Conservation (phyloP, 2,888 invertebrate species). For the Folsomia candida region DNA sequence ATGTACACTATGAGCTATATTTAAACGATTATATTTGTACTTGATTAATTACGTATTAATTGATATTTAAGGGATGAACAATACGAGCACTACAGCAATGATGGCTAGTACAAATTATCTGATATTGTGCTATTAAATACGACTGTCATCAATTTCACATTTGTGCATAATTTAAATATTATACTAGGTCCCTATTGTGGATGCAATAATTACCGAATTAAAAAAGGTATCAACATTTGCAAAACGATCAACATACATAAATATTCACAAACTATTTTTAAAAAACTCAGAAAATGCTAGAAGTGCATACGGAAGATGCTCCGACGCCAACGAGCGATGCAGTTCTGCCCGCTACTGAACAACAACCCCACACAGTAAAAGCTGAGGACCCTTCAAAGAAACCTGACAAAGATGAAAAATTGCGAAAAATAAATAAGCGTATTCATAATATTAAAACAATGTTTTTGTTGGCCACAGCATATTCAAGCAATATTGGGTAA, state of each 20-base stretch:
- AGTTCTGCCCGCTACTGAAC: not conserved
- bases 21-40: constrained; percentile 65
- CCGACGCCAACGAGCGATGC: not conserved
- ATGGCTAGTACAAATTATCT: constrained; percentile 20
- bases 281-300: constrained; percentile 34
- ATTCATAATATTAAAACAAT: constrained; percentile 42
- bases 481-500: constrained; percentile 44
- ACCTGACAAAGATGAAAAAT: not conserved
- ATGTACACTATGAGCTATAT: not conserved
- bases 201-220: constrained; percentile 44
- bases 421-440: constrained; percentile 28
- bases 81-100: constrained; percentile 60
- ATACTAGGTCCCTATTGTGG: constrained; percentile 41
- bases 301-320: not conserved
- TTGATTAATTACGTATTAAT: no score
- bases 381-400: not conserved
- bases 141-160: no score
- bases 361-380: not conserved
- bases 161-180: not conserved
- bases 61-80: no score
- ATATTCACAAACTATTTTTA: not conserved
- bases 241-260: not conserved
- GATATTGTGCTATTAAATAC: not conserved
- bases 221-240: not conserved
- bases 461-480: constrained; percentile 48